These are phyloP conservation scores for Smittia aterrima DNA, from an alignment of 2,888 invertebrate species.

Conservation along the genomic window DNA sequence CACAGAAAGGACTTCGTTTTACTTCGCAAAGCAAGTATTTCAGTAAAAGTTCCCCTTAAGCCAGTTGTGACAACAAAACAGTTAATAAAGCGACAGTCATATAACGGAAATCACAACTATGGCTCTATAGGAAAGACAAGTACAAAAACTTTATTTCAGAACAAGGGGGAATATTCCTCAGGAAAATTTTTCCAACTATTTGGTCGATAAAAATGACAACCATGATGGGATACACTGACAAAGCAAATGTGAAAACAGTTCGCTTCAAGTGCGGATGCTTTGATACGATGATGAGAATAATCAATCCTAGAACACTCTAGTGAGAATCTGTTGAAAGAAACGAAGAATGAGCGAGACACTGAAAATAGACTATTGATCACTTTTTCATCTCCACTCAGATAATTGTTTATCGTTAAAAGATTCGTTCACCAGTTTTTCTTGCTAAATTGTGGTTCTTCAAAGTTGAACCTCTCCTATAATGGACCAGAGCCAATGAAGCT, in stretches of 20 bases:
- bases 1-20: no score
- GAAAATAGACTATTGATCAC: neutral
- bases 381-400: conserved; percentile 3
- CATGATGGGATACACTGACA: neutral
- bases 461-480: neutral
- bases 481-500: conserved; percentile 10
- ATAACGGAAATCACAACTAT: no score
- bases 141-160: no score
- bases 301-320: neutral
- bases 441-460: neutral
- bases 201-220: no score
- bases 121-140: no score
- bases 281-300: neutral
- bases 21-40: no score
- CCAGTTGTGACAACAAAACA: no score
- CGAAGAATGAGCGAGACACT: conserved; percentile 16
- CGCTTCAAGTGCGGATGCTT: neutral
- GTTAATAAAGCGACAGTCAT: no score
- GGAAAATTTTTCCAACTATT: no score
- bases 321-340: conserved; percentile 12
- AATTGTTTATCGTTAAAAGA: neutral
- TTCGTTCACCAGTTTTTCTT: conserved; percentile 13
- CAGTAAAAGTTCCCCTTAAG: no score
- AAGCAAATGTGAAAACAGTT: neutral
- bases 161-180: no score